Evolutionary conservation across 2,113 vertebrate genomes (phyloP), one percentile per base, ranked within the genome.

Genomic region (Anguilla rostrata): DNA sequence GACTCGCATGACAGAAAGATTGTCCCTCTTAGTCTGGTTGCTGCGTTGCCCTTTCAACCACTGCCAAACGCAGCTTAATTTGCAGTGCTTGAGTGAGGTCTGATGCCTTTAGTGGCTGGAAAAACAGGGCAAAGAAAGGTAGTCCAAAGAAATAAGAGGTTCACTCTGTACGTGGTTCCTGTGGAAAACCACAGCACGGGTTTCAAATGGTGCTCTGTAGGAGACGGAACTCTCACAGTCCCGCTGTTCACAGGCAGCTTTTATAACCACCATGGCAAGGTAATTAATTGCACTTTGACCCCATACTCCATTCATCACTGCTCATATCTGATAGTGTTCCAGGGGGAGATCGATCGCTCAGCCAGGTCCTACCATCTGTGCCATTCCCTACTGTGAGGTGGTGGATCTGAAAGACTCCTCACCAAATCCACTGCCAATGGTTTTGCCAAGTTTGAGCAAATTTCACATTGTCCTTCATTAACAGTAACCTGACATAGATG

Each of bases 261-360:
- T 60, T 82, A 80, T 41, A 78, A 39, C 78, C 20, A 16, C 26
- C 12, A 56, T 26, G n/a, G 22, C 39, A 56, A 41, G 78, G 46
- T 81, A 86, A 85, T 82, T 82, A 39, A 80, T 85, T 49, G 71
- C 40, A 71, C 83, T 29, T 80, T 87, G 79, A 85, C 87, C 87
- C 29, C 20, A 22, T 40, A 53, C 60, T 66, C 78, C 71, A 26
- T 84, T 40, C 83, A 63, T 84, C 53, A 84, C 39, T 34, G 18
- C 34, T 18, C 49, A 57, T 71, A 84, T 53, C 60, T 81, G n/a
- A 41, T 78, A 60, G 43, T 20, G 86, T 18, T 78, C 86, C 57
- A 34, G 20, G 60, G 82, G 57, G 26, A 87, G 16, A 60, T 60
- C n/a, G 39, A 63, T 80, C 39, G 66, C 60, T 87, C 71, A 79